Conservation (phyloP, 2,888 invertebrate species). For the Parthenolecanium corni region DNA sequence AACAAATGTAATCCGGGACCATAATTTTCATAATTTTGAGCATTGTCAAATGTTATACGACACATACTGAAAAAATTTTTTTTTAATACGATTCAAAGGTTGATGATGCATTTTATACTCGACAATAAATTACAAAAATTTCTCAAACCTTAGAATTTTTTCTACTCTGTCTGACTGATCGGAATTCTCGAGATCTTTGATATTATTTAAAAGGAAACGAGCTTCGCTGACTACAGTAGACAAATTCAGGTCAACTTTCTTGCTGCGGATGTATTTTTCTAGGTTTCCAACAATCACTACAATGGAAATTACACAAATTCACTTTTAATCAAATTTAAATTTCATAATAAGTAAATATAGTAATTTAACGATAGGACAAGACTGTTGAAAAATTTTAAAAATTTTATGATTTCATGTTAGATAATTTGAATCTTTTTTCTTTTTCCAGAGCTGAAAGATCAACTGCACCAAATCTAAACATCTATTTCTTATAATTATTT, state of each 20-base stretch:
- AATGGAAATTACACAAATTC: neutral
- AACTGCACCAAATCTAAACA: no score
- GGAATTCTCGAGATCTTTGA: constrained; percentile 35
- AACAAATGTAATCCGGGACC: constrained; percentile 3
- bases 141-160: neutral
- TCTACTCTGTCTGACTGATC: neutral
- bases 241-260: constrained; percentile 35
- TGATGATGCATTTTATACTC: neutral
- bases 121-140: neutral
- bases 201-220: constrained; percentile 37
- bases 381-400: neutral
- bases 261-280: constrained; percentile 31
- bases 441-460: no score
- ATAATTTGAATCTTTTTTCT: no score
- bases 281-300: constrained; percentile 28
- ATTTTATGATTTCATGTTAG: no score
- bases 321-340: neutral
- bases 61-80: constrained; percentile 2
- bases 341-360: neutral
- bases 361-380: neutral
- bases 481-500: no score
- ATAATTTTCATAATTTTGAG: constrained; percentile 9
- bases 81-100: neutral
- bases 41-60: neutral
- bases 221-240: constrained; percentile 38